Evolutionary conservation across 2,888 invertebrate species (phyloP).

Genomic region (Erebia ligea): DNA sequence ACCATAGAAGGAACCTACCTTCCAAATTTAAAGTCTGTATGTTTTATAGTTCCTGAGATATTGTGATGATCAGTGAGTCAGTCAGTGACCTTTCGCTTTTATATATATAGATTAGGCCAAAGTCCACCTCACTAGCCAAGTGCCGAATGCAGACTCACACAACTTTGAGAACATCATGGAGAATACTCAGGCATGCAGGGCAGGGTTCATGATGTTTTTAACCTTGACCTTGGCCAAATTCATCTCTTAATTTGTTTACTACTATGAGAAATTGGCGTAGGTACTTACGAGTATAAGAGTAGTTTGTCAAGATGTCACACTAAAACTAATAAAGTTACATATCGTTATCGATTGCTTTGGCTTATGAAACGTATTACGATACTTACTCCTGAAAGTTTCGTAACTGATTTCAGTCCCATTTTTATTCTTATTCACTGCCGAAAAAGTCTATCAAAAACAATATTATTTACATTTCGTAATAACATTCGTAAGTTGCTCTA

Average conservation of each 20-base stretch:
- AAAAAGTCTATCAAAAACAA: constrained; percentile 13
- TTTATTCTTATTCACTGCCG: neutral
- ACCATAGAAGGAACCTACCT: too few relatives aligned
- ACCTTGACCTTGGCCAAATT: neutral
- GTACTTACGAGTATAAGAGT: neutral
- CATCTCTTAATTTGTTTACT: neutral
- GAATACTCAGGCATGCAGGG: too few relatives aligned
- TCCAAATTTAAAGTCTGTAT: too few relatives aligned
- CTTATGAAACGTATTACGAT: neutral
- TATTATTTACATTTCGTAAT: constrained; percentile 7
- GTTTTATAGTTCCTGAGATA: too few relatives aligned
- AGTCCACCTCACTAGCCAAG: too few relatives aligned
- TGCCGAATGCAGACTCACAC: too few relatives aligned
- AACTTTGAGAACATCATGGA: too few relatives aligned
- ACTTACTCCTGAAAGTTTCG: neutral
- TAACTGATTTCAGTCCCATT: neutral
- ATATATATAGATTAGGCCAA: too few relatives aligned
- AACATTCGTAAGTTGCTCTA: neutral
- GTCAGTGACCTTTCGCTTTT: too few relatives aligned
- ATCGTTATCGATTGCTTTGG: neutral
- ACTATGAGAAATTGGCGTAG: neutral
- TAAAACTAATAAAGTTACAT: constrained; percentile 5
- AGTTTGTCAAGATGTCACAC: constrained; percentile 9
- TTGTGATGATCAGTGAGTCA: too few relatives aligned
- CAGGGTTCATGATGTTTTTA: neutral